Evolutionary conservation across 2,888 invertebrate genomes (phyloP), one percentile per base, ranked within the genome.

Genomic region (Rotaria macrura): DNA sequence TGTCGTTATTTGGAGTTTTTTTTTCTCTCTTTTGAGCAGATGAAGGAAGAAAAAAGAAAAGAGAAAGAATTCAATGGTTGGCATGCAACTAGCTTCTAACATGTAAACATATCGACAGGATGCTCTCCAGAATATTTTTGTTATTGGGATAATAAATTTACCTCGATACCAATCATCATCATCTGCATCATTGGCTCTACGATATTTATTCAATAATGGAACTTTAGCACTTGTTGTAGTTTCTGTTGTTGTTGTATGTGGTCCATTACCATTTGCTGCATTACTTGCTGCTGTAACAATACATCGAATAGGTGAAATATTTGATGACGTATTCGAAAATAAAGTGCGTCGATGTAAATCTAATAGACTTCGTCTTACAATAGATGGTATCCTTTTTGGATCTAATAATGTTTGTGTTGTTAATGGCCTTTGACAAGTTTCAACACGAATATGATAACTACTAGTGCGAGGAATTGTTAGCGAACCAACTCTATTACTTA

Each of bases 271-370:
- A 43, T 79, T 43, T 25, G 79, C 4, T 43, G 23, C 12, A 43
- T 79, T 79, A 79, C 43, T n/a, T n/a, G 40, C 79, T 1, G 79
- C 43, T 40, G 79, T 79, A n/a, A 79, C 43, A 25, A 79, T 79
- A n/a, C 79, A 79, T 79, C 43, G 40, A n/a, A 79, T 79, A n/a
- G 79, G 79, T 4, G 79, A 43, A 12, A 40, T 20, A 79, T 79
- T 79, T n/a, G 79, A 38, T 14, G 25, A 10, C 1, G 17, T 34
- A 65, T 65, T 65, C 17, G 65, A 65, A 79, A 43, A 79, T 43
- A 79, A 43, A 25, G 79, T 79, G 3, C 79, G 79, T 79, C 79
- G 40, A 79, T 79, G 79, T 79, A 79, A 79, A 43, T 79, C 79
- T 43, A 79, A n/a, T 6, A 79, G 40, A 79, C 43, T 43, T 25